Percentiles rank a stretch among this genome's conserved stretches.
Evolutionary conservation across 2,888 invertebrate genomes (phyloP).

Genomic region (Cephus rjabovi): DNA sequence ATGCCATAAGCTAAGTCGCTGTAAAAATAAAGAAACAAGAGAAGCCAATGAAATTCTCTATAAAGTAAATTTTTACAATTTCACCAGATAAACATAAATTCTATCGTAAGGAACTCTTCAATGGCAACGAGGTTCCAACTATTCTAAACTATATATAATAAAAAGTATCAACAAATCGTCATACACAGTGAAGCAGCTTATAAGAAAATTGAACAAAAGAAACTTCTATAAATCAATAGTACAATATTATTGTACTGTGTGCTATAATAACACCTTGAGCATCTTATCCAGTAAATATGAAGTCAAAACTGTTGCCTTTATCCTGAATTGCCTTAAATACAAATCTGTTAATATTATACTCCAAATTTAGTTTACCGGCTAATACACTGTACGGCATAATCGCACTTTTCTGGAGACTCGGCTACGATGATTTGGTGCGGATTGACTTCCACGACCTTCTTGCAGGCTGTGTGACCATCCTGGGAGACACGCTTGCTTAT

Average conservation of each 20-base stretch:
- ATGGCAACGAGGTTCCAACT: conserved; percentile 10
- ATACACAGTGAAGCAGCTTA: conserved; percentile 14
- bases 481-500: conserved; percentile 21
- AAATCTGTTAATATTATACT: conserved; percentile 4
- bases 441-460: not conserved
- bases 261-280: not conserved
- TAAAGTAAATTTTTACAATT: not conserved
- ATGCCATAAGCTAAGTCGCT: conserved; percentile 65
- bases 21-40: conserved; percentile 21
- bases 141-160: not conserved
- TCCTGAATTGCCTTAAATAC: conserved; percentile 22
- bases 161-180: conserved; percentile 4
- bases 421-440: conserved; percentile 58
- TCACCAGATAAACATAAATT: not conserved
- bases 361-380: conserved; percentile 47
- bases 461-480: conserved; percentile 23
- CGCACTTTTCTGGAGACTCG: conserved; percentile 60
- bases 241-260: not conserved
- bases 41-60: conserved; percentile 17
- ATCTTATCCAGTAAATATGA: not conserved
- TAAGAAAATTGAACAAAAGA: not conserved
- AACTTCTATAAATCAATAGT: not conserved
- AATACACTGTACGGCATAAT: conserved; percentile 62
- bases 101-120: not conserved
- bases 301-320: conserved; percentile 16